Base-by-base conservation (phyloP, 2,888 invertebrate species). In the Tenthredo amoena region DNA sequence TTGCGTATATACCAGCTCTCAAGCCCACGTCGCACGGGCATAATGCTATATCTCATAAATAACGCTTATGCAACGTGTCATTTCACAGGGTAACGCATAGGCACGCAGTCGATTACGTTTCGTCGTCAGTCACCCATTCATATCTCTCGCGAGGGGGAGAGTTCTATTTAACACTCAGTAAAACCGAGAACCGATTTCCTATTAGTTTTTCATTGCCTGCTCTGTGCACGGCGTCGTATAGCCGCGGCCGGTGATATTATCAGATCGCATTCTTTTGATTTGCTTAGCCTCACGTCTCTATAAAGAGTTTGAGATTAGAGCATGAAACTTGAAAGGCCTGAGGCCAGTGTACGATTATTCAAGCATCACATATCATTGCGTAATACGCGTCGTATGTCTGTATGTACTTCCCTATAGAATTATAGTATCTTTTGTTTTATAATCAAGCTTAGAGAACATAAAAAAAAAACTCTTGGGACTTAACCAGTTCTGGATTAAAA, bases 191-290 rank as follows among this genome's bases (percentile, higher is more conserved):
- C 50, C 82, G 58, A 82, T 83, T 83, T 83, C 26, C 68, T 65
- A 83, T 83, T 83, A 83, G 65, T 9, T 83, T 68, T 68, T 34
- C 68, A 68, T 68, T 83, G 68, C 68, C 83, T 83, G 83, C 83
- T 83, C 40, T 9, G 10, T 12, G 5, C 18, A 18, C 68, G 68
- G 34, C 68, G 68, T 10, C 9, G 58, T 10, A n/a, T 10, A n/a
- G 58, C 58, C n/a, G 15, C 55, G 21, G 21, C 15, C 37, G 68
- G 12, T 83, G 12, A 26, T 4, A 83, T 65, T 83, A 83, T 83
- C 68, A 40, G 65, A n/a, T 68, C 65, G 68, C 15, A 47, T 31
- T 83, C 43, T 65, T 83, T 83, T 18, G 43, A 68, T 65, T 74
- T n/a, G 43, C 74, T 31, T 74, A 74, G 74, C 74, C 31, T 68